A percentile compares a stretch with the other conserved stretches of the same genome.
Evolutionary conservation across 1,140 invertebrate genomes (phyloP).

Genomic region (Phortica variegata): DNA sequence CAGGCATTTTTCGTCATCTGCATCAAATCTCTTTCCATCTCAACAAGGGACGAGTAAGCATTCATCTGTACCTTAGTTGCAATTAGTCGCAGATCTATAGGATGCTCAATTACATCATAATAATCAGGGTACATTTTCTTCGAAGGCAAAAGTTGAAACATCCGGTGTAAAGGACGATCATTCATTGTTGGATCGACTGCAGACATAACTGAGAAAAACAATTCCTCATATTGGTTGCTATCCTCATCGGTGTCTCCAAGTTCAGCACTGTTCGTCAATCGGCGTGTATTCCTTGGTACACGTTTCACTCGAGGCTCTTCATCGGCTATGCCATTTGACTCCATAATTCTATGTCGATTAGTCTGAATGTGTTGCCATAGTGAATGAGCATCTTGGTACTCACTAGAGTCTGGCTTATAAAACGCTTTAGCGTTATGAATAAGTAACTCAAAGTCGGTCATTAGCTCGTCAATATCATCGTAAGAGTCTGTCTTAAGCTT

Average conservation of each 20-base stretch:
- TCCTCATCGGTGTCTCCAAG: slow-evolving; percentile 68
- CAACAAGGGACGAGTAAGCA: slow-evolving; percentile 72
- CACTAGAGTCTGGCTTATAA: slow-evolving; percentile 83
- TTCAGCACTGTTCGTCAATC: slow-evolving; percentile 56
- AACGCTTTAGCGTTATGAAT: slow-evolving; percentile 91
- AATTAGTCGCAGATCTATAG: slow-evolving; percentile 93
- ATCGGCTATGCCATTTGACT: slow-evolving; percentile 46
- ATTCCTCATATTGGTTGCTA: slow-evolving; percentile 72
- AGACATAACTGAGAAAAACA: slow-evolving; percentile 80
- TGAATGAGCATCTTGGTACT: slow-evolving; percentile 88
- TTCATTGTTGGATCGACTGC: slow-evolving; percentile 77
- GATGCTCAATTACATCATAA: slow-evolving; percentile 92
- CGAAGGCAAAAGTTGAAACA: slow-evolving; percentile 88
- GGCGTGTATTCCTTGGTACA: slow-evolving; percentile 35
- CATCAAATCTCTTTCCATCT: slow-evolving; percentile 88
- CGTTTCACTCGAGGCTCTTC: slow-evolving; percentile 46
- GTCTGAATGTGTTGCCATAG: slow-evolving; percentile 82
- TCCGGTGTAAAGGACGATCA: slow-evolving; percentile 75
- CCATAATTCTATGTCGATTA: slow-evolving; percentile 60
- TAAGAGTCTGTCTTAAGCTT: slow-evolving; percentile 95
- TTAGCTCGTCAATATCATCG: slow-evolving; percentile 84
- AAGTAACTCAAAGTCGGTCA: slow-evolving; percentile 82
- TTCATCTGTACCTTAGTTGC: slow-evolving; percentile 86
- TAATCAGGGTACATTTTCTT: slow-evolving; percentile 94
- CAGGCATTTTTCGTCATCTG: slow-evolving; percentile 95